A percentile compares a stretch with the other conserved stretches of the same genome.
Conservation (phyloP, 2,888 invertebrate species). For the Cheilosia vernalis region DNA sequence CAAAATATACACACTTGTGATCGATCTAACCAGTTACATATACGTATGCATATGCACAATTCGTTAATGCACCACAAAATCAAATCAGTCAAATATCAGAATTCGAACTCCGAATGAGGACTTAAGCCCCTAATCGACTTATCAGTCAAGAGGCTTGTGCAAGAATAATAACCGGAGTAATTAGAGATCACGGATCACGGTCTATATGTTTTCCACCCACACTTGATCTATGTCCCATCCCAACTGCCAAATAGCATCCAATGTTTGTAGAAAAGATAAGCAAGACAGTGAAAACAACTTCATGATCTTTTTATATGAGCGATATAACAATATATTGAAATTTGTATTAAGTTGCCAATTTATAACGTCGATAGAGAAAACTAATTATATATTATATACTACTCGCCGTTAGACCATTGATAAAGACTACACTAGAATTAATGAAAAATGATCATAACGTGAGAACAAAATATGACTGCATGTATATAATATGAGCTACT, state of each 20-base stretch:
- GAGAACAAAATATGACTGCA: no score
- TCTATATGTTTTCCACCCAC: not conserved
- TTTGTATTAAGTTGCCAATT: no score
- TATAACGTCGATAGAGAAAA: not conserved
- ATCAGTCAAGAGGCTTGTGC: not conserved
- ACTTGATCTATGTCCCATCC: not conserved
- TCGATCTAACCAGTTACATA: not conserved
- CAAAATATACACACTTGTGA: not conserved
- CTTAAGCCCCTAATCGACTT: not conserved
- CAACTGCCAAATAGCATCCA: not conserved
- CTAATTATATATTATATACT: slow-evolving; percentile 1
- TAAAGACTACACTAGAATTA: no score
- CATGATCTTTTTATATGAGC: not conserved
- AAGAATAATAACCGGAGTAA: not conserved
- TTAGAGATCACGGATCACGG: not conserved
- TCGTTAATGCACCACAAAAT: not conserved
- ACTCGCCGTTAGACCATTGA: not conserved
- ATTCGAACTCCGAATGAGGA: not conserved
- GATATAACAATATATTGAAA: not conserved
- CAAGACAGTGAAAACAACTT: not conserved
- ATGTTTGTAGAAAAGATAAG: not conserved
- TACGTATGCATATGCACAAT: no score
- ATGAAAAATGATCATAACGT: no score
- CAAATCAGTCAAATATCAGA: not conserved
- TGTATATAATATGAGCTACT: no score